A percentile compares a stretch with the other conserved stretches of the same genome.
Evolutionary conservation across 2,888 invertebrate genomes (phyloP).

Genomic region (Digitonthophagus gazella): DNA sequence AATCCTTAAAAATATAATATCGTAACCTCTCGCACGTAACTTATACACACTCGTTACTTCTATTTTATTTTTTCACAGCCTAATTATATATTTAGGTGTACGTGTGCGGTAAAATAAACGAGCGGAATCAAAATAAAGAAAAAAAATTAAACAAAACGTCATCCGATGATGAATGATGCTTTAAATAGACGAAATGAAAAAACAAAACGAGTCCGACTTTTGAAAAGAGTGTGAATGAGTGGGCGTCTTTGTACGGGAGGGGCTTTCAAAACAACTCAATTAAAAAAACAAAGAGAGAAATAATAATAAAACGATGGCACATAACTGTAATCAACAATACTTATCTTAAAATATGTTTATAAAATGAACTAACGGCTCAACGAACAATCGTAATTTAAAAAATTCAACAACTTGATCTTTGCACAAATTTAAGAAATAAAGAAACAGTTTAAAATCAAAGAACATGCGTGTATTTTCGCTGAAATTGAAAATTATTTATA

Average conservation of each 20-base stretch:
- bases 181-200: too few relatives aligned
- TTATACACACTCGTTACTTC: background rate
- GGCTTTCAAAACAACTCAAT: too few relatives aligned
- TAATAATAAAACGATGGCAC: conserved; percentile 23
- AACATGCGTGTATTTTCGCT: background rate
- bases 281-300: background rate
- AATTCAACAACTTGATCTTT: conserved; percentile 14
- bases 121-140: background rate
- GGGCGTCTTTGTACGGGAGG: background rate
- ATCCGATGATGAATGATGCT: too few relatives aligned
- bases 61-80: background rate
- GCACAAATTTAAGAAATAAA: background rate
- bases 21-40: background rate
- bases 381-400: conserved; percentile 15
- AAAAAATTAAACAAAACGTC: too few relatives aligned
- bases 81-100: background rate
- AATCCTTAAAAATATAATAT: background rate
- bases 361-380: conserved; percentile 23
- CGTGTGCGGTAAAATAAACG: background rate
- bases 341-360: conserved; percentile 19
- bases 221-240: too few relatives aligned
- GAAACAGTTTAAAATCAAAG: background rate
- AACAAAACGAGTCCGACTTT: too few relatives aligned
- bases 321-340: conserved; percentile 24
- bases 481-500: too few relatives aligned